Conservation (phyloP, 2,888 invertebrate species). For the Papilio elwesi region DNA sequence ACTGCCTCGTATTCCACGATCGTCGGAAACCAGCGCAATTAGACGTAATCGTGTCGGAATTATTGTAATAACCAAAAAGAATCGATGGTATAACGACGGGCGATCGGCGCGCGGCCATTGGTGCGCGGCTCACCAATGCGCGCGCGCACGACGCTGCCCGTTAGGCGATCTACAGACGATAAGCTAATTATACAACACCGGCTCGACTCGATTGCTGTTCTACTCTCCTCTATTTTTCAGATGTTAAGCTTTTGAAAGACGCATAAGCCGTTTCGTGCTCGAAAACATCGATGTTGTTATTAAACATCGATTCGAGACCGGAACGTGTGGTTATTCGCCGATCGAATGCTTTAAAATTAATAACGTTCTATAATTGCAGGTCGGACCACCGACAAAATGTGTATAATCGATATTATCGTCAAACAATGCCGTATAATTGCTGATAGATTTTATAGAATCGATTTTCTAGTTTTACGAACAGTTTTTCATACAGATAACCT, state of each 20-base stretch:
- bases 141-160: slow-evolving; percentile 68
- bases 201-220: slow-evolving; percentile 69
- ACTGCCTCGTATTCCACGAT: slow-evolving; percentile 70
- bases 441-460: slow-evolving; percentile 45
- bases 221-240: slow-evolving; percentile 70
- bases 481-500: not conserved
- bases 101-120: slow-evolving; percentile 72
- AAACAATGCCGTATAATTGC: slow-evolving; percentile 47
- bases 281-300: slow-evolving; percentile 60
- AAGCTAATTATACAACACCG: slow-evolving; percentile 76
- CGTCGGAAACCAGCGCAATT: slow-evolving; percentile 79
- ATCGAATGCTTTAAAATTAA: slow-evolving; percentile 59
- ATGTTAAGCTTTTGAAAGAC: slow-evolving; percentile 64
- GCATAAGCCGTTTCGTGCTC: slow-evolving; percentile 52
- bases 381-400: slow-evolving; percentile 64
- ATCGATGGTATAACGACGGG: slow-evolving; percentile 75
- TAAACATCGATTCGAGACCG: slow-evolving; percentile 63
- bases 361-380: slow-evolving; percentile 51
- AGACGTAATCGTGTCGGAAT: slow-evolving; percentile 80
- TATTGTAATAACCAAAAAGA: slow-evolving; percentile 84
- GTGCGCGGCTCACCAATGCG: slow-evolving; percentile 76
- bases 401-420: slow-evolving; percentile 58
- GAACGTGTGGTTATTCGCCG: slow-evolving; percentile 61
- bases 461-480: slow-evolving; percentile 49
- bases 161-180: slow-evolving; percentile 74